phyloP scores from a whole-genome alignment of 2,888 invertebrate genomes.

The Coleophora deauratella region DNA sequence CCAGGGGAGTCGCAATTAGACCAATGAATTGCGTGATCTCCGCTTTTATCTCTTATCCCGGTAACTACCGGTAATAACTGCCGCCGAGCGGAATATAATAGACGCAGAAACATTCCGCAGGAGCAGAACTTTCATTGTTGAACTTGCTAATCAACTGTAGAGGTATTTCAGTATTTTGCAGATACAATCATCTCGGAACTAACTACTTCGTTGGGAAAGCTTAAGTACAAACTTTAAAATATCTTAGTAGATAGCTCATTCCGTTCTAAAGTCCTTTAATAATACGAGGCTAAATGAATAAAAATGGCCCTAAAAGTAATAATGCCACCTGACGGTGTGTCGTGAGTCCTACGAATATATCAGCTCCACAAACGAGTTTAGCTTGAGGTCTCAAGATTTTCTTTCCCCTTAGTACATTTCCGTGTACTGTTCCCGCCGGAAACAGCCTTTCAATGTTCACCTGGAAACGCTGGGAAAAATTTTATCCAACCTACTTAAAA shows the following conservation, averaged over 20 bases:
- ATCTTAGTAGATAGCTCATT: no score
- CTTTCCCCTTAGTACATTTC: slow-evolving; percentile 52
- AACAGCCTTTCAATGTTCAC: slow-evolving; percentile 55
- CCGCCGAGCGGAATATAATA: slow-evolving; percentile 36
- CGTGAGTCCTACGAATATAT: not conserved
- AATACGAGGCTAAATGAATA: no score
- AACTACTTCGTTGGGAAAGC: no score
- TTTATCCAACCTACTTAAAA: slow-evolving; percentile 23
- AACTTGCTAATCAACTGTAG: slow-evolving; percentile 6
- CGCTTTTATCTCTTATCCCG: slow-evolving; percentile 40
- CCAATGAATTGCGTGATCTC: slow-evolving; percentile 56
- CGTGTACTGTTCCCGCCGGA: slow-evolving; percentile 50
- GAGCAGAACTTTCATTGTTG: slow-evolving; percentile 38
- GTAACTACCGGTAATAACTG: slow-evolving; percentile 45
- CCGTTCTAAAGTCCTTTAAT: no score
- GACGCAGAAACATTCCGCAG: slow-evolving; percentile 31
- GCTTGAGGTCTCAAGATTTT: slow-evolving; percentile 41
- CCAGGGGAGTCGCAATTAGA: slow-evolving; percentile 43
- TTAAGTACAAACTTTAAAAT: no score
- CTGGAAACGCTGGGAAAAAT: slow-evolving; percentile 37
- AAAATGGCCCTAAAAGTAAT: no score
- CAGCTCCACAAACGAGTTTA: slow-evolving; percentile 43
- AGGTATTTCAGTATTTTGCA: not conserved
- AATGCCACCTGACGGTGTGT: no score
- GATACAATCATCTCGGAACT: not conserved